These are phyloP conservation scores for Benthosema pterotum DNA, from an alignment of 2,797 vertebrate genomes.

Conservation along the genomic window DNA sequence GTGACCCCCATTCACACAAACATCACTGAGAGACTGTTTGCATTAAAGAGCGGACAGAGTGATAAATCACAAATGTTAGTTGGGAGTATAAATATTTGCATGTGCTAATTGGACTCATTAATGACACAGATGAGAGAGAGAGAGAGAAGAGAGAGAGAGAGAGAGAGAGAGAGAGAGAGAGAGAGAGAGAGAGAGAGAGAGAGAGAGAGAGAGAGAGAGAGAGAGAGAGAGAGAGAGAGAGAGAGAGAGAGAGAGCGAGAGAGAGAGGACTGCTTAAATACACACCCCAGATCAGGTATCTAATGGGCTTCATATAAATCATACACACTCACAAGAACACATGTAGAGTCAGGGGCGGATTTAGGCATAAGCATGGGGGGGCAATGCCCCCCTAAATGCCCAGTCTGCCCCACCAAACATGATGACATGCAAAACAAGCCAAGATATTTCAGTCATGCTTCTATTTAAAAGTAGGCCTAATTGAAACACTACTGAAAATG, in stretches of 20 bases:
- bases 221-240: conserved; percentile 24
- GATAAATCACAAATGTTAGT: conserved; percentile 76
- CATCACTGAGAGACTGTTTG: conserved; percentile 48
- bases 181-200: background rate
- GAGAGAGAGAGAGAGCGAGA: conserved; percentile 19
- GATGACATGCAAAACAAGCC: too few relatives aligned
- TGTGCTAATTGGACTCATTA: conserved; percentile 82
- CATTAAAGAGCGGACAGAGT: conserved; percentile 65
- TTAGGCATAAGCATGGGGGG: too few relatives aligned
- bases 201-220: background rate
- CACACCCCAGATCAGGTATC: conserved; percentile 66
- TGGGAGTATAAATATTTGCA: conserved; percentile 82
- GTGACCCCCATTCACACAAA: too few relatives aligned
- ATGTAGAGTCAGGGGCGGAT: too few relatives aligned
- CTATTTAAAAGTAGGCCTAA: too few relatives aligned
- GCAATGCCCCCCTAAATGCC: too few relatives aligned
- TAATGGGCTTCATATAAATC: conserved; percentile 74
- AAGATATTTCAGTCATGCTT: too few relatives aligned
- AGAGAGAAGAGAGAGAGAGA: conserved; percentile 49
- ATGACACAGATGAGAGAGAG: conserved; percentile 63
- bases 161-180: conserved; percentile 61
- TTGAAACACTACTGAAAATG: too few relatives aligned
- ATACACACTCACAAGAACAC: conserved; percentile 38
- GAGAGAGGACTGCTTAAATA: conserved; percentile 68
- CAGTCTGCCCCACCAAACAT: too few relatives aligned